phyloP scores from a whole-genome alignment of 2,113 vertebrate genomes.

The Esox niger region DNA sequence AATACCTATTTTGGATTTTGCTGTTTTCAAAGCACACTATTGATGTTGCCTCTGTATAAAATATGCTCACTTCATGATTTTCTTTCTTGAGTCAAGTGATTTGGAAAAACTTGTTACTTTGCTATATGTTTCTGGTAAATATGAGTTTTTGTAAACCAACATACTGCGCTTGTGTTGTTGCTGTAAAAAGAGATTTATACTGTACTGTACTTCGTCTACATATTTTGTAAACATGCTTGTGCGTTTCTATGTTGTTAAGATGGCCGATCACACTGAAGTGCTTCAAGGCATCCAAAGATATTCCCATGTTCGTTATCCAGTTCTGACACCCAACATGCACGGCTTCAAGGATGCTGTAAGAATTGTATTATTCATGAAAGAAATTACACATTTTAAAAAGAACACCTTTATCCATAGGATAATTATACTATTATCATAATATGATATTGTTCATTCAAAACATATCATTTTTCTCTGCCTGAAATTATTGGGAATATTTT shows the following conservation, averaged over 20 bases:
- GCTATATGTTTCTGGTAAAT: neutral
- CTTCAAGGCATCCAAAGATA: conserved; percentile 80
- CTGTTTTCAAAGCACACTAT: neutral
- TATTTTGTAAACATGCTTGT: conserved; percentile 22
- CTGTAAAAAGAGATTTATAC: neutral
- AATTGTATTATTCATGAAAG: conserved; percentile 37
- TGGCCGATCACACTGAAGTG: conserved; percentile 92
- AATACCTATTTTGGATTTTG: neutral
- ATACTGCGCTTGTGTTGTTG: no score
- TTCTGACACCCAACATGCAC: conserved; percentile 90
- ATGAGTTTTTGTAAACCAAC: neutral
- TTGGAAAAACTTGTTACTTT: neutral
- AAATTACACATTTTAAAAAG: neutral
- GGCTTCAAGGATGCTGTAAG: conserved; percentile 92
- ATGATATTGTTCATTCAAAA: no score
- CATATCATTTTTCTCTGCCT: no score
- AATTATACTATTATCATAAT: neutral
- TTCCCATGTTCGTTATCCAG: conserved; percentile 84
- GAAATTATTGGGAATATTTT: neutral
- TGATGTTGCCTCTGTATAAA: conserved; percentile 26
- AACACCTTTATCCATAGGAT: neutral
- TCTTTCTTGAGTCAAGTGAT: neutral
- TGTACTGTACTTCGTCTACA: neutral
- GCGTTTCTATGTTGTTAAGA: conserved; percentile 71
- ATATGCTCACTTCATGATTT: conserved; percentile 14